Base-by-base conservation (phyloP, 2,113 vertebrate genomes). In the Pogona vitticeps region DNA sequence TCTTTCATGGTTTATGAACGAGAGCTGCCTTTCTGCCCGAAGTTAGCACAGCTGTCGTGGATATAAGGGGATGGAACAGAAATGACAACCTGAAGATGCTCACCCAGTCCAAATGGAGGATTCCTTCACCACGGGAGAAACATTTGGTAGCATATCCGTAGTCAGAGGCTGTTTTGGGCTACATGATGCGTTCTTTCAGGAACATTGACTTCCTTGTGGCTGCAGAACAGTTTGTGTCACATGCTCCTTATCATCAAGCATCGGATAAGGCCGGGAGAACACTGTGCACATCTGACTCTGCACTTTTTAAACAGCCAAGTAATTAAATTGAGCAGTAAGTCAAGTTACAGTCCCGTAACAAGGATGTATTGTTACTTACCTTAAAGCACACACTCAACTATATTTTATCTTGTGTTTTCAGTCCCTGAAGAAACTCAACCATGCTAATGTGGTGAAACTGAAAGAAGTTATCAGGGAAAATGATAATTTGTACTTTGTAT, bases 391-490 rank as follows among this genome's bases (percentile, higher is more conserved):
- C 21, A 28, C 33, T 86, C 40, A 72, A 65, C 84, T 80, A 15
- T 65, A 78, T 93, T 90, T 40, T 90, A 9, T 92, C 93, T 91
- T 93, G 15, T 80, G 3, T 80, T 95, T 95, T 71, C 88, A 97
- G 97, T 97, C 97, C 89, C 96, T 97, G 95, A 97, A 97, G 96
- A 97, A 97, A 90, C 94, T 97, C 88, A 97, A 95, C 91, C 97
- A 97, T 90, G 97, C 96, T 90, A 97, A 97, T 68, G 95, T 97
- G 58, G 96, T 97, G 72, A 97, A 97, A 85, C 91, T 97, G 89
- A 97, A 97, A 94, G 97, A 97, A 96, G 97, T 97, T 88, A 97
- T 97, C 91, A 94, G 97, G 83, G 97, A 97, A 96, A 97, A 97
- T 82, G 97, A 97, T 94, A 94, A 97, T 87, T 95, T 97, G 4